phyloP scores from a whole-genome alignment of 2,113 vertebrate genomes.

The Coturnix japonica region DNA sequence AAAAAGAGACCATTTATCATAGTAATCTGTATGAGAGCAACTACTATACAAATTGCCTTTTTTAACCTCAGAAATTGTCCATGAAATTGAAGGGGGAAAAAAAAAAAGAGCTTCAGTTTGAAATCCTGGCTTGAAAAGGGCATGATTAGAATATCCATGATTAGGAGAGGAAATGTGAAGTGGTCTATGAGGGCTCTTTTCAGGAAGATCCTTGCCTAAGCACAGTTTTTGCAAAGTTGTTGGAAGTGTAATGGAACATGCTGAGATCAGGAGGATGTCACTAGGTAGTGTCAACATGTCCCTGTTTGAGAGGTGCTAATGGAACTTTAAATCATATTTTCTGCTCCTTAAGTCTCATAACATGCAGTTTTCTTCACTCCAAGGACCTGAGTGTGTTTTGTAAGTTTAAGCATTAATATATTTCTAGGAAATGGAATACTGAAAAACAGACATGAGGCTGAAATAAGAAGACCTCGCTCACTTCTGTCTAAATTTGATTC shows the following conservation, averaged over 20 bases:
- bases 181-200: constrained; percentile 50
- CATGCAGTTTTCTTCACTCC: not conserved
- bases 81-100: not conserved
- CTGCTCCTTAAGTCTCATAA: not conserved
- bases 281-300: constrained; percentile 34
- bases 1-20: not conserved
- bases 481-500: not conserved
- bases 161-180: constrained; percentile 64
- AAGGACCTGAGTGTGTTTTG: not conserved
- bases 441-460: constrained; percentile 5
- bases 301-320: constrained; percentile 30
- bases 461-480: not conserved
- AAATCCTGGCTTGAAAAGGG: constrained; percentile 40
- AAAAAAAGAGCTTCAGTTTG: not conserved
- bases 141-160: constrained; percentile 54
- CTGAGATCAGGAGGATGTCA: constrained; percentile 16
- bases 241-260: constrained; percentile 29
- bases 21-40: not conserved
- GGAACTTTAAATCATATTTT: constrained; percentile 40
- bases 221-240: constrained; percentile 50
- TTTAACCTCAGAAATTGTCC: not conserved
- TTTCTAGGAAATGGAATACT: constrained; percentile 32
- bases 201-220: constrained; percentile 50
- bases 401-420: not conserved
- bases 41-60: not conserved